These are phyloP conservation scores for Trisateles emortualis DNA, from an alignment of 2,888 invertebrate species.

Conservation along the genomic window DNA sequence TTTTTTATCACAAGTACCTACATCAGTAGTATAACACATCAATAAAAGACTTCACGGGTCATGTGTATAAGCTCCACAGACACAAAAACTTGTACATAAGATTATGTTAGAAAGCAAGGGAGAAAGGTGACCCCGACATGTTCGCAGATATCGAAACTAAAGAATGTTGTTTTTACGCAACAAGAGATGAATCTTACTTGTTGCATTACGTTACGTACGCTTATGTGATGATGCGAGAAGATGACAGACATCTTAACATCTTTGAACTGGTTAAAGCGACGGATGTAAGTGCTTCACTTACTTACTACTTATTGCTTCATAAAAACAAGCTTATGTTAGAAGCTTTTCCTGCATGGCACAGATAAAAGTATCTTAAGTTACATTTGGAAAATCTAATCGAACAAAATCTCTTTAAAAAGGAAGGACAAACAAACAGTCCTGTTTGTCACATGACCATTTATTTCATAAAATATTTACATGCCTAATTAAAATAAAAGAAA, in stretches of 20 bases:
- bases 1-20: not conserved
- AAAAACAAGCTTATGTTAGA: no score
- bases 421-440: no score
- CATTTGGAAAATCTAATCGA: no score
- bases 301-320: not conserved
- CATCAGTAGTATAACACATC: not conserved
- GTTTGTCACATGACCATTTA: no score
- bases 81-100: slow-evolving; percentile 16
- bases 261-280: slow-evolving; percentile 16
- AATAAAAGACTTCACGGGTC: not conserved
- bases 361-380: no score
- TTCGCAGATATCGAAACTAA: slow-evolving; percentile 59
- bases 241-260: slow-evolving; percentile 17
- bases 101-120: slow-evolving; percentile 70
- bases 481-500: no score
- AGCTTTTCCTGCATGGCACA: no score
- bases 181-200: slow-evolving; percentile 40
- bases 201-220: slow-evolving; percentile 11
- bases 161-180: slow-evolving; percentile 62
- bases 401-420: no score
- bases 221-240: slow-evolving; percentile 5
- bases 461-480: no score
- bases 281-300: not conserved
- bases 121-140: slow-evolving; percentile 60
- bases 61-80: slow-evolving; percentile 2